Conservation (phyloP, 2,113 vertebrate genomes). For the Nanorana parkeri region DNA sequence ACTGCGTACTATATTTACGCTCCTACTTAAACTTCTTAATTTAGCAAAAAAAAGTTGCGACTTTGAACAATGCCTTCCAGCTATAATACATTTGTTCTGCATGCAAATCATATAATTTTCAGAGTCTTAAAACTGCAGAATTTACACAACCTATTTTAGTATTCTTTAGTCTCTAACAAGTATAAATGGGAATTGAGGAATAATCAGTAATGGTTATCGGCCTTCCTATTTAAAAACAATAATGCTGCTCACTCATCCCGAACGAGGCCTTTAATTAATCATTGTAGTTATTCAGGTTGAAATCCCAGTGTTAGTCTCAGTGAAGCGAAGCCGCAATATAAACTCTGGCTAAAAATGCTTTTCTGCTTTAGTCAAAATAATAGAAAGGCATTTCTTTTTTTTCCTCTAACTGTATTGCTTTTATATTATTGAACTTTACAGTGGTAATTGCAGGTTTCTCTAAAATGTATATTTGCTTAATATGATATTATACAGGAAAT, state of each 20-base stretch:
- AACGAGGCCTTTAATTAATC: conserved; percentile 90
- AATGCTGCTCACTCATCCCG: conserved; percentile 87
- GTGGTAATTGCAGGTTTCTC: conserved; percentile 60
- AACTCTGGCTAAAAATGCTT: conserved; percentile 72
- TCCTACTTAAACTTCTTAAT: conserved; percentile 58
- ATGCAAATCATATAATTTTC: conserved; percentile 68
- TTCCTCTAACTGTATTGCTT: conserved; percentile 67
- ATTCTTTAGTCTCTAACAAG: conserved; percentile 76
- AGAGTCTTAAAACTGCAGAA: conserved; percentile 66
- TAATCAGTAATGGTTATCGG: conserved; percentile 84
- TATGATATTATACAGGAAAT: conserved; percentile 40
- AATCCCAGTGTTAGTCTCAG: conserved; percentile 75
- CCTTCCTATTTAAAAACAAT: conserved; percentile 90
- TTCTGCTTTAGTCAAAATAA: conserved; percentile 62
- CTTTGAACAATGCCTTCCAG: conserved; percentile 42
- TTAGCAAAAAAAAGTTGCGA: conserved; percentile 54
- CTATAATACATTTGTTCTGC: conserved; percentile 58
- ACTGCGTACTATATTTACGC: conserved; percentile 11
- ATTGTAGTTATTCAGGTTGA: conserved; percentile 87
- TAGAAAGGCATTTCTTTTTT: conserved; percentile 47
- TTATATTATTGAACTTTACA: conserved; percentile 59
- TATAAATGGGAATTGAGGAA: conserved; percentile 75
- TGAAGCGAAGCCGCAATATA: conserved; percentile 71
- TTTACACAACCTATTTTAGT: conserved; percentile 69
- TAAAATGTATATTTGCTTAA: conserved; percentile 6